Conservation (phyloP, 2,888 invertebrate species). For the Geotrupes spiniger region DNA sequence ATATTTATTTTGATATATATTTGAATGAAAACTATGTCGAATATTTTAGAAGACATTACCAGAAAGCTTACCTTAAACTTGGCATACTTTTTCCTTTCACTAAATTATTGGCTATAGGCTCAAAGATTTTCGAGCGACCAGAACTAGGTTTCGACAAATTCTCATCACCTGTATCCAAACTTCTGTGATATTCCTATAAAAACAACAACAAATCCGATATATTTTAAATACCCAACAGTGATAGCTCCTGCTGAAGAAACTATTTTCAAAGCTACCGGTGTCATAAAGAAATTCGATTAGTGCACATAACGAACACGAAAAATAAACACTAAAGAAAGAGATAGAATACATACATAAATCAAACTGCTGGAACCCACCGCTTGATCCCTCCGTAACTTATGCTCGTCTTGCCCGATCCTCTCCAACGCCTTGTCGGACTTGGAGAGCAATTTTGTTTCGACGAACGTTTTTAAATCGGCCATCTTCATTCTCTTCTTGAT, state of each 20-base stretch:
- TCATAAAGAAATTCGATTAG: too few species aligned
- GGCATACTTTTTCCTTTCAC: constrained; percentile 97
- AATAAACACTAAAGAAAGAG: background rate
- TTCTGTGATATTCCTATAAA: constrained; percentile 75
- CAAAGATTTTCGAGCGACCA: constrained; percentile 59
- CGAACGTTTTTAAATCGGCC: constrained; percentile 86
- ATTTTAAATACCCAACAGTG: too few species aligned
- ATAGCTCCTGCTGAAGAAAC: too few species aligned
- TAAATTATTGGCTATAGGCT: constrained; percentile 61
- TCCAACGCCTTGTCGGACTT: constrained; percentile 90
- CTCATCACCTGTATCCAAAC: constrained; percentile 76
- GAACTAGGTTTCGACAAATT: constrained; percentile 71
- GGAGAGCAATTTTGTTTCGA: constrained; percentile 86
- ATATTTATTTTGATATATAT: too few species aligned
- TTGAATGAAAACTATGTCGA: too few species aligned
- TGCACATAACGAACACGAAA: background rate
- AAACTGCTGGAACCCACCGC: constrained; percentile 60
- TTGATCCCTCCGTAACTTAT: constrained; percentile 55
- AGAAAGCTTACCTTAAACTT: constrained; percentile 79
- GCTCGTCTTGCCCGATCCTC: constrained; percentile 80
- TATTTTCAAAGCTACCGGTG: too few species aligned
- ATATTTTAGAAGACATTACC: too few species aligned
- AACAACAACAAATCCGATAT: background rate
- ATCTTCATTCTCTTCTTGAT: constrained; percentile 85
- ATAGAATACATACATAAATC: constrained; percentile 45